Base-by-base conservation (phyloP, 2,113 vertebrate genomes). In the Neotragus moschatus region DNA sequence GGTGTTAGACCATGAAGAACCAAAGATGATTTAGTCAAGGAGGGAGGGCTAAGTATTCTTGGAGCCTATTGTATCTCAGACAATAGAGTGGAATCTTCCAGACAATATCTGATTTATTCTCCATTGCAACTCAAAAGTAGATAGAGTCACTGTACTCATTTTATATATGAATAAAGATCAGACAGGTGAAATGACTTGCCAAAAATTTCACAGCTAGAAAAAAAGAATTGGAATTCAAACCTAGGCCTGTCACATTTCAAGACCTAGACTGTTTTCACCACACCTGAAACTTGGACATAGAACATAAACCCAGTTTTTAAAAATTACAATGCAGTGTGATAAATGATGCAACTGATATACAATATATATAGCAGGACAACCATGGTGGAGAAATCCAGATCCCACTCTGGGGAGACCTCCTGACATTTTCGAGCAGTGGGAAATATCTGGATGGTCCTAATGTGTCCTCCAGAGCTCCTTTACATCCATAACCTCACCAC, bases 101-200 rank as follows among this genome's bases (percentile, higher is more conserved):
- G 17, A 58, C 53, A 92, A 26, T 30, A 58, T 85, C 63, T 87
- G 45, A 79, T 82, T 94, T 95, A 82, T 90, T 97, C 80, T 95
- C 87, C 25, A 11, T 88, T 90, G 49, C 9, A 90, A 89, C 56
- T 30, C 73, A 12, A 45, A 60, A 6, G n/a, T 63, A 82, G 49
- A 9, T 61, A 60, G 58, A 53, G 30, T 91, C 94, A 15, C 77
- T 87, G 13, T 28, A 45, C 16, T 63, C 15, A 16, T 80, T 90
- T 70, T 89, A 91, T 55, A 89, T 33, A 36, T 53, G 53, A 96
- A 92, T 84, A 94, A 85, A 39, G 26, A 3, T 84, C 77, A 80
- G 33, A 61, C 2, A 15, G 33, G 55, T 6, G 5, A 89, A 92
- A 89, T 89, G 45, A 85, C 45, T 84, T 61, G 19, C n/a, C 75